These are phyloP conservation scores for Microcebus lehilahytsara DNA, from an alignment of 2,113 vertebrate species.

Conservation along the genomic window DNA sequence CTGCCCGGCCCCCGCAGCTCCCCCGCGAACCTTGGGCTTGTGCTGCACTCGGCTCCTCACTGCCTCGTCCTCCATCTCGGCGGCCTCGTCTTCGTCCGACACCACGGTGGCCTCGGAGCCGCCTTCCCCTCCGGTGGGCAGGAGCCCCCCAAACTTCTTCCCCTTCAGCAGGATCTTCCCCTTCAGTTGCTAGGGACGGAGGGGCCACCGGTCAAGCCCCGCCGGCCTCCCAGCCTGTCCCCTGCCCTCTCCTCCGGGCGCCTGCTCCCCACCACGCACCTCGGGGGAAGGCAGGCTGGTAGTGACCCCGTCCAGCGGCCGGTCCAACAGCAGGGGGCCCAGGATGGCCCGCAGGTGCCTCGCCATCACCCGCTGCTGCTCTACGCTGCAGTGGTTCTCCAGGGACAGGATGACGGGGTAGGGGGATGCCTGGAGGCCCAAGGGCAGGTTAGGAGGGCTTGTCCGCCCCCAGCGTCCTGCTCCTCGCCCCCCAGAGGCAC, in stretches of 20 bases:
- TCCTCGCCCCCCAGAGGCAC: background rate
- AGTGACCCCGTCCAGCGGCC: conserved; percentile 84
- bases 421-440: conserved; percentile 85
- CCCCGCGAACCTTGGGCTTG: conserved; percentile 83
- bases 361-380: conserved; percentile 94
- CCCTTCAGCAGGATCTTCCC: conserved; percentile 94
- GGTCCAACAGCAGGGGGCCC: conserved; percentile 88
- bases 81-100: conserved; percentile 96
- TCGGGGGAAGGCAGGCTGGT: conserved; percentile 92
- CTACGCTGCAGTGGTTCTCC: conserved; percentile 95
- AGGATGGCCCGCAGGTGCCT: conserved; percentile 89
- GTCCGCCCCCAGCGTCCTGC: too few relatives aligned
- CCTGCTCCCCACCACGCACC: conserved; percentile 79
- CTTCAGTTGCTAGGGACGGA: conserved; percentile 89
- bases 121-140: conserved; percentile 75
- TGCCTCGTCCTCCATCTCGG: conserved; percentile 89
- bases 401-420: conserved; percentile 97
- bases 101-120: conserved; percentile 88
- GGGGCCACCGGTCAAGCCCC: background rate
- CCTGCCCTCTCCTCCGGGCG: background rate
- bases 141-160: conserved; percentile 92
- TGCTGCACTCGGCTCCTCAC: conserved; percentile 83
- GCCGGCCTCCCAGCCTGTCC: background rate
- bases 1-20: conserved; percentile 58
- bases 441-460: background rate